A percentile compares a stretch with the other conserved stretches of the same genome.
phyloP scores from a whole-genome alignment of 2,797 vertebrate genomes.

The Epinephelus malabaricus region DNA sequence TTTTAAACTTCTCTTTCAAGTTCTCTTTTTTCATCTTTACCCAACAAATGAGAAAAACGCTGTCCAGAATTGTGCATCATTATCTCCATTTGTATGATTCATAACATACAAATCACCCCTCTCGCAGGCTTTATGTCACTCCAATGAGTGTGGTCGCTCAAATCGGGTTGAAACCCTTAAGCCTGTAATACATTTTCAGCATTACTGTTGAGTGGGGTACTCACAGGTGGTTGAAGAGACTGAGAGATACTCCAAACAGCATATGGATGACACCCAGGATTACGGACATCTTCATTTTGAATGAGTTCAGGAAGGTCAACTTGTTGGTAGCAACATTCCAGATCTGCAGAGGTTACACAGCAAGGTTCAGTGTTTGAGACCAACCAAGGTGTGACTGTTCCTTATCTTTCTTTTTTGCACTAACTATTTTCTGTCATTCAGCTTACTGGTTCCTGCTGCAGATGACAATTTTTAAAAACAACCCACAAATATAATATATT shows the following conservation, averaged over 20 bases:
- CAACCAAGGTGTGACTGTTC: neutral
- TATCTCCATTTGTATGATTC: too few relatives aligned
- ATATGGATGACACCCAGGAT: conserved; percentile 97
- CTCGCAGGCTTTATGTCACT: too few relatives aligned
- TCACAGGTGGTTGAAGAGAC: conserved; percentile 89
- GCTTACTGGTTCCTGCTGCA: neutral
- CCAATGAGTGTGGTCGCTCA: too few relatives aligned
- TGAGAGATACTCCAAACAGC: conserved; percentile 94
- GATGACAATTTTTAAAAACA: neutral
- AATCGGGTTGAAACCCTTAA: too few relatives aligned
- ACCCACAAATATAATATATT: neutral
- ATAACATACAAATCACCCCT: too few relatives aligned
- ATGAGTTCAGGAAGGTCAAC: conserved; percentile 97
- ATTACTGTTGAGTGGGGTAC: conserved; percentile 13
- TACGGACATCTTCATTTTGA: conserved; percentile 99
- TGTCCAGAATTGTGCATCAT: too few relatives aligned
- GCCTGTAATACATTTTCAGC: neutral
- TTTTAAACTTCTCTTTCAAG: too few relatives aligned
- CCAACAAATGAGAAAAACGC: too few relatives aligned
- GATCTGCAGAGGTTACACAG: conserved; percentile 84
- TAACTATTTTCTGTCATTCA: neutral
- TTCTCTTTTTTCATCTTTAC: too few relatives aligned
- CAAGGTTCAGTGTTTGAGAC: neutral
- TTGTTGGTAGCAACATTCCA: conserved; percentile 98
- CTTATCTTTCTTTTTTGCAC: neutral